Conservation (phyloP, 2,888 invertebrate species). For the Drosophila phalerata region DNA sequence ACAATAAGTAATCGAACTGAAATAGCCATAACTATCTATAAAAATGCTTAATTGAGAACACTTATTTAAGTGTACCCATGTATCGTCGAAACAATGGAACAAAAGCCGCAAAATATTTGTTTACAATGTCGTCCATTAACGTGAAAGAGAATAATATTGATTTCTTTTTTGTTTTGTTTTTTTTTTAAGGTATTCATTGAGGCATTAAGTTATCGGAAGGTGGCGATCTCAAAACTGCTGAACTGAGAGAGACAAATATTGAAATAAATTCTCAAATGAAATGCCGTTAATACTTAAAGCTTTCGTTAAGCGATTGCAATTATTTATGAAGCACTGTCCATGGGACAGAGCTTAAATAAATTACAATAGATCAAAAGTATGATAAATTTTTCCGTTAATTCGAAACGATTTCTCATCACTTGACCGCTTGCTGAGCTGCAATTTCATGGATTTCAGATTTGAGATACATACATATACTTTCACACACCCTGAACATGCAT, state of each 20-base stretch:
- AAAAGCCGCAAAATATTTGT: constrained; percentile 4
- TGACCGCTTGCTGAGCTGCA: constrained; percentile 36
- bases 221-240: constrained; percentile 20
- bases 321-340: constrained; percentile 30
- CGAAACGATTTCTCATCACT: constrained; percentile 38
- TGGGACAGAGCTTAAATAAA: constrained; percentile 33
- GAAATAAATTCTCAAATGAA: constrained; percentile 28
- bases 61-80: not conserved
- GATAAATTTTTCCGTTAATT: constrained; percentile 46
- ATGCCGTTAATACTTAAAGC: constrained; percentile 38
- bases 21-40: too few relatives aligned
- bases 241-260: constrained; percentile 21
- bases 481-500: constrained; percentile 4
- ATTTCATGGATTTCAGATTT: constrained; percentile 14
- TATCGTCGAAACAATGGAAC: not conserved
- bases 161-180: constrained; percentile 1
- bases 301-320: constrained; percentile 33
- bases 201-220: constrained; percentile 18
- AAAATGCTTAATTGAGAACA: too few relatives aligned
- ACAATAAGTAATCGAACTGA: too few relatives aligned
- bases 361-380: constrained; percentile 51
- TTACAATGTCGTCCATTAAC: constrained; percentile 2
- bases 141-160: constrained; percentile 24
- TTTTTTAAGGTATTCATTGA: not conserved
- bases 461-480: not conserved